phyloP scores from a whole-genome alignment of 2,113 vertebrate species.

The Noturus placidus region DNA sequence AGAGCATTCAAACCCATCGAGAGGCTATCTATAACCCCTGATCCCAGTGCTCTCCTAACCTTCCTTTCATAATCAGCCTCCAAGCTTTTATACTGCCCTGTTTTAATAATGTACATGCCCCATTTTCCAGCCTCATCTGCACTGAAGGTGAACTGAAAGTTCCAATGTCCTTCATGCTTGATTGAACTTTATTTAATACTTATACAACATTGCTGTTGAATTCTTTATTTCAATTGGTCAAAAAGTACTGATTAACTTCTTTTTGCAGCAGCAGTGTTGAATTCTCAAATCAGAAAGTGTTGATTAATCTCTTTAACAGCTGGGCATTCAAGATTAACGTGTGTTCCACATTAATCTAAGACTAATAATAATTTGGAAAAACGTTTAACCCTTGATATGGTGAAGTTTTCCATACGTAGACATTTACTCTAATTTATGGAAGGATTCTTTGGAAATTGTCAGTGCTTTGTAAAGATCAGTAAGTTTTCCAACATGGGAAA shows the following conservation, averaged over 20 bases:
- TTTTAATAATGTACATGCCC: conserved; percentile 9
- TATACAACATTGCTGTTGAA: no score
- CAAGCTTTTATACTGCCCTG: neutral
- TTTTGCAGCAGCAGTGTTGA: neutral
- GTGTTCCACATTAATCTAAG: neutral
- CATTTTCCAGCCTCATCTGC: neutral
- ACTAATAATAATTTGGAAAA: neutral
- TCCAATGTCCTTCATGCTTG: neutral
- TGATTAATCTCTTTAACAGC: neutral
- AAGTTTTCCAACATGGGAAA: neutral
- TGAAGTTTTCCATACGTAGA: neutral
- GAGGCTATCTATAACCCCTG: conserved; percentile 41
- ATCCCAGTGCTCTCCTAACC: conserved; percentile 33
- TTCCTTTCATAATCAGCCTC: conserved; percentile 7
- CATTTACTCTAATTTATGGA: neutral
- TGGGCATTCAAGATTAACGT: neutral
- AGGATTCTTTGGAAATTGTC: neutral
- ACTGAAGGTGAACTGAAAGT: conserved; percentile 29
- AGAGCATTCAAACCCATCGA: conserved; percentile 42
- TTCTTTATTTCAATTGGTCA: neutral
- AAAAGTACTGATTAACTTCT: neutral
- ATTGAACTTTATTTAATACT: neutral
- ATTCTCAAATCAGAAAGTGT: neutral
- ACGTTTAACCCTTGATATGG: neutral
- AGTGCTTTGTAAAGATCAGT: neutral